Evolutionary conservation across 2,113 vertebrate species (phyloP).

Genomic region (Trogon melanurus): DNA sequence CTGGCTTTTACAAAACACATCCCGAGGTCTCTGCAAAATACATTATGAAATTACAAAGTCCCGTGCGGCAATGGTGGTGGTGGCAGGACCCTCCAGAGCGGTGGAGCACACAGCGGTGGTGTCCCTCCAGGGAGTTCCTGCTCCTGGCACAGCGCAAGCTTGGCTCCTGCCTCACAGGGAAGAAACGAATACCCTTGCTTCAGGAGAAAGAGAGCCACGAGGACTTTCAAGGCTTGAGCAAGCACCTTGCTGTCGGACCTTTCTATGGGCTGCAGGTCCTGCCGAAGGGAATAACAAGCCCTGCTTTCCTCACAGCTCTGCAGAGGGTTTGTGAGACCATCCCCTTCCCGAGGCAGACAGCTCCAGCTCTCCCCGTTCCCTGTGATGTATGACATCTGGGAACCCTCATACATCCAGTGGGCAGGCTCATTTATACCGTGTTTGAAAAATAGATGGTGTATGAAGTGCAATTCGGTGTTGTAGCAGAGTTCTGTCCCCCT

Average conservation of each 20-base stretch:
- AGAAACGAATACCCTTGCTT: background rate
- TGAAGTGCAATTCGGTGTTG: conserved; percentile 79
- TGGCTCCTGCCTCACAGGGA: rapidly evolving
- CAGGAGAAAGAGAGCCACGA: background rate
- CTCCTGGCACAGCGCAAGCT: background rate
- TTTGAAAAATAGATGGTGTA: conserved; percentile 76
- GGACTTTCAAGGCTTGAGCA: background rate
- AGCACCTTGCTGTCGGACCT: too few species aligned
- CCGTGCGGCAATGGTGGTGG: background rate
- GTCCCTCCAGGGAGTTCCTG: background rate
- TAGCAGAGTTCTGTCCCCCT: conserved; percentile 66
- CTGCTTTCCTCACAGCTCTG: background rate
- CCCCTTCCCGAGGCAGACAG: background rate
- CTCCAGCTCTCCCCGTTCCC: conserved; percentile 57
- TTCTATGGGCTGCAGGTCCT: background rate
- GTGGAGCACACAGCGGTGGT: background rate
- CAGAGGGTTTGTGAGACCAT: background rate
- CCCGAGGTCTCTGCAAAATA: background rate
- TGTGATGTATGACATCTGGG: conserved; percentile 73
- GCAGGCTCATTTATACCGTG: conserved; percentile 81
- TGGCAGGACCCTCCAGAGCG: background rate
- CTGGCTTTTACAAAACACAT: background rate
- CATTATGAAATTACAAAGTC: background rate
- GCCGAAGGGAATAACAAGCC: background rate
- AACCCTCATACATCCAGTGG: conserved; percentile 75